Base-by-base conservation (phyloP, 1,140 invertebrate species). In the Chrysoperla carnea region DNA sequence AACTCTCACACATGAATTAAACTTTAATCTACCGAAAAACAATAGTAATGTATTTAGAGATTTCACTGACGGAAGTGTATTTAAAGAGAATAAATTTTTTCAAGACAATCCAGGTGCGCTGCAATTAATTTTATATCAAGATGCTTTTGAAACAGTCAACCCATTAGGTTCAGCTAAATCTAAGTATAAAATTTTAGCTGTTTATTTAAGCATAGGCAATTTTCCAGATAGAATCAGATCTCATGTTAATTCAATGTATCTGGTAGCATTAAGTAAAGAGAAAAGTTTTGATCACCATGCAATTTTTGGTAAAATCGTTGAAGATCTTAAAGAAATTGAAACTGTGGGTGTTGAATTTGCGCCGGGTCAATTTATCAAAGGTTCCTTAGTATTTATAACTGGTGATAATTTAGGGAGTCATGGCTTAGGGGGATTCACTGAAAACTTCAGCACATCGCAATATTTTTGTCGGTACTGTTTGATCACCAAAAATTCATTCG, bases 191-290 rank as follows among this genome's bases (percentile, higher is more conserved):
- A 39, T 61, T 8, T 28, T 55, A 12, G 54, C 46, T 13, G 46
- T 61, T n/a, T 62, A 61, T 45, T 45, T 57, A 45, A 52, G 39
- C n/a, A 9, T 62, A n/a, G n/a, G n/a, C n/a, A n/a, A n/a, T n/a
- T n/a, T n/a, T n/a, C n/a, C n/a, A n/a, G n/a, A n/a, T n/a, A n/a
- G n/a, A n/a, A n/a, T n/a, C n/a, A n/a, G n/a, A n/a, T n/a, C n/a
- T n/a, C n/a, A n/a, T 12, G 47, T 45, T 4, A 55, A 56, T 45
- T 42, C 52, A 37, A 59, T 59, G 6, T 50, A 56, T 38, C 43
- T 60, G 13, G 50, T 56, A 3, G 52, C 51, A 8, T 48, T 61
- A 37, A 47, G 47, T 36, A 50, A 46, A 40, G 52, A 59, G 47
- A 53, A 45, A 48, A n/a, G 54, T 47, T 55, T 59, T 48, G 45